Evolutionary conservation across 2,113 vertebrate species (phyloP), one percentile per base, ranked within the genome.

Genomic region (Eretmodus cyanostictus): DNA sequence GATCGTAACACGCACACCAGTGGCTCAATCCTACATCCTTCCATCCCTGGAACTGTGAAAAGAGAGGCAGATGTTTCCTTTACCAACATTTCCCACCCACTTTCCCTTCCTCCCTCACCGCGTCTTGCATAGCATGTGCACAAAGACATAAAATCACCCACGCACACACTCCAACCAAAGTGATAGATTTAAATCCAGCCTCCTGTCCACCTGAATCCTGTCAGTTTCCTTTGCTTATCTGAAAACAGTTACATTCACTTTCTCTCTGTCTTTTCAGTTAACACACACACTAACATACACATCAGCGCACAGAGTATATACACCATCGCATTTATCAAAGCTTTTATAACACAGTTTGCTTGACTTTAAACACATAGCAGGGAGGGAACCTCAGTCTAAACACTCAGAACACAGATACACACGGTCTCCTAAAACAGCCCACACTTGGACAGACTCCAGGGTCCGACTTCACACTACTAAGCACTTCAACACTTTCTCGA

Each of bases 21-120:
- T 24, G 31, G 49, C 40, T 86, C 38, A 45, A 54, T 66, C 59
- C 73, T 73, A 80, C 82, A 82, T 90, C 89, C 80, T 89, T 61
- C 89, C 87, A 87, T 82, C 63, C 14, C 24, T 82, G 83, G 80
- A 86, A 61, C 13, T 29, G 73, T 38, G 81, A 90, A 88, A 85
- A 88, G 73, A 89, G 90, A 92, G 86, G 87, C 95, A 95, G 95
- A 96, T 95, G 95, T 96, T 96, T 96, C 95, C 94, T 95, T 87
- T 92, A 63, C 87, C 47, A 86, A 83, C 47, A 42, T 53, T 53
- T 81, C 36, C 47, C 68, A 89, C 66, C 87, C 31, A 42, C 55
- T 71, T 42, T 49, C 68, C 87, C 51, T 89, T 81, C 84, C 81
- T 78, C 22, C 79, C 66, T 89, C 45, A 10, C 27, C 83, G 9